Evolutionary conservation across 2,888 invertebrate species (phyloP).

Genomic region (Nomada fabriciana): DNA sequence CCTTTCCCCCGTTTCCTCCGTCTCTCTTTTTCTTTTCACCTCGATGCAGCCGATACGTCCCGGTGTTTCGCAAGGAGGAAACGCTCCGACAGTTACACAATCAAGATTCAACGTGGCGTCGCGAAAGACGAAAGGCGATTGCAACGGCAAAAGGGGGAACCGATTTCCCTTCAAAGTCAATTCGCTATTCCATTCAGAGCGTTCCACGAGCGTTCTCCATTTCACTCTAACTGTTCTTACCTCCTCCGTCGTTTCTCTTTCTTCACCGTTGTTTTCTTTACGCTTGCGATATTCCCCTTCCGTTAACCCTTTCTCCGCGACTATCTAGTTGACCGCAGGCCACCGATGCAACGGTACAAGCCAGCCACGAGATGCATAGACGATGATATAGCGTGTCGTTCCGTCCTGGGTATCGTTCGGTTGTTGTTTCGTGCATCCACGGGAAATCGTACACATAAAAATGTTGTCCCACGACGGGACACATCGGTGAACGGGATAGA

Average conservation of each 20-base stretch:
- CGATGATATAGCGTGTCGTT: constrained; percentile 55
- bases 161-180: constrained; percentile 66
- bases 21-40: not conserved
- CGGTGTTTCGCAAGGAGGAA: constrained; percentile 60
- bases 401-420: constrained; percentile 5
- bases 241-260: constrained; percentile 7
- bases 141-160: constrained; percentile 30
- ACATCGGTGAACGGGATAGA: not conserved
- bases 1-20: not conserved
- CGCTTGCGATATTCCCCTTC: constrained; percentile 31
- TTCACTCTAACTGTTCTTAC: not conserved
- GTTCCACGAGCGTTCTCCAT: constrained; percentile 6
- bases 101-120: constrained; percentile 62
- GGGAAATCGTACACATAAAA: too few species aligned
- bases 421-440: not conserved
- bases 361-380: constrained; percentile 64
- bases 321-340: constrained; percentile 50
- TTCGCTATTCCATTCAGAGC: constrained; percentile 73
- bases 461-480: too few species aligned
- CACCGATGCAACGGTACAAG: constrained; percentile 71
- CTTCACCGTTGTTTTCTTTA: constrained; percentile 47
- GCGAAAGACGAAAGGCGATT: constrained; percentile 24
- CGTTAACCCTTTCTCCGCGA: constrained; percentile 14
- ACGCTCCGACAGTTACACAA: constrained; percentile 70
- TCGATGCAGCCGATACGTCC: constrained; percentile 49